Base-by-base conservation (phyloP, 1,140 invertebrate genomes). In the Aphidius ervi region DNA sequence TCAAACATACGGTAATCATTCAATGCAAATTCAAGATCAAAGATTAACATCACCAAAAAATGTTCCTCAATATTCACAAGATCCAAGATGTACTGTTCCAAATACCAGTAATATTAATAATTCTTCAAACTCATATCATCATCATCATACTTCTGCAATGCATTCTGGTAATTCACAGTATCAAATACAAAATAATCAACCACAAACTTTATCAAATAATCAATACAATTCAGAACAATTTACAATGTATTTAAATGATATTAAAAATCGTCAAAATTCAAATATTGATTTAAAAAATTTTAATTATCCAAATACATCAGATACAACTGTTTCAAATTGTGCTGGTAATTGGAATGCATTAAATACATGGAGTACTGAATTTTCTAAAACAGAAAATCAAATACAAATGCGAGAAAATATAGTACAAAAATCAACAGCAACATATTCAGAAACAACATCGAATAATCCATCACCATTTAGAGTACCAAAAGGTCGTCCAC, bases 401-500 rank as follows among this genome's bases (percentile, higher is more conserved):
- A 7, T n/a, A 31, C n/a, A 9, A 48, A 6, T 20, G 6, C 47
- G 5, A 31, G 23, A 7, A 43, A n/a, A 54, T 54, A n/a, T 37
- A 52, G 5, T 20, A 39, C 3, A 54, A 54, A 42, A 69, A n/a
- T 50, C 67, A 74, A 6, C 61, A 74, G 5, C 61, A 68, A 40
- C 45, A 65, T 6, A 73, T n/a, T n/a, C 9, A 50, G 43, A 43
- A 58, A 59, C 16, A 49, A 46, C 66, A 7, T 59, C 72, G 16
- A 59, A 73, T 65, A 81, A 83, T 63, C 82, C 82, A 40, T 81
- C 82, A 7, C 79, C 85, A 3, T 88, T 88, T 67, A 76, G 86
- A 66, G 83, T 87, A 3, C 86, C 86, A 4, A 86, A 84, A 72
- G 85, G 85, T 4, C 80, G 85, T 67, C 86, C 86, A 23, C 85